Evolutionary conservation across 2,113 vertebrate species (phyloP).

Genomic region (Oncorhynchus keta): DNA sequence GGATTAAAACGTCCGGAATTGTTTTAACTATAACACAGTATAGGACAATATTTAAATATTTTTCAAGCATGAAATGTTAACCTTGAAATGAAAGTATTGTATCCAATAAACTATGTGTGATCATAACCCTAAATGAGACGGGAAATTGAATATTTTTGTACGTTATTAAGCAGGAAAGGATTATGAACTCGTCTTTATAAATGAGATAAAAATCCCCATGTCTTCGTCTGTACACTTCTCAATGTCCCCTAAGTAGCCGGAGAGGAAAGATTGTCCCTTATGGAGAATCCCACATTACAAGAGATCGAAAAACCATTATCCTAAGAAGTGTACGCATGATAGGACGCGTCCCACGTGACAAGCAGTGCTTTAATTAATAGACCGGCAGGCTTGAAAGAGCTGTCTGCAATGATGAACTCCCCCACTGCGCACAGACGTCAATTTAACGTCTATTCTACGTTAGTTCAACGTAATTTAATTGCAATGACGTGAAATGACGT

Average conservation of each 20-base stretch:
- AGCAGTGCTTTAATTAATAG: constrained; percentile 20
- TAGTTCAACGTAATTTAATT: too few relatives aligned
- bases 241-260: constrained; percentile 76
- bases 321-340: constrained; percentile 61
- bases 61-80: constrained; percentile 67
- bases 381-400: constrained; percentile 77
- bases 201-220: constrained; percentile 79
- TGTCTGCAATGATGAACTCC: constrained; percentile 82
- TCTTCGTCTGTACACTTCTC: constrained; percentile 76
- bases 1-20: too few relatives aligned
- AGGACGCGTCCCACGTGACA: constrained; percentile 78
- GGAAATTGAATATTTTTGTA: constrained; percentile 76
- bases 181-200: constrained; percentile 78
- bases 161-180: constrained; percentile 79
- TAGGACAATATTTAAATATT: background rate
- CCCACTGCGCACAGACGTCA: too few relatives aligned
- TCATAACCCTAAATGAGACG: constrained; percentile 69
- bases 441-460: too few relatives aligned
- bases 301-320: constrained; percentile 72
- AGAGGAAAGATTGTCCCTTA: constrained; percentile 68
- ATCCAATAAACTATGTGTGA: constrained; percentile 63
- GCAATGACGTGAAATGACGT: too few relatives aligned
- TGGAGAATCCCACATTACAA: constrained; percentile 67
- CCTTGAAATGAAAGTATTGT: constrained; percentile 71
- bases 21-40: background rate